Conservation (phyloP, 2,113 vertebrate genomes). For the Labrus mixtus region DNA sequence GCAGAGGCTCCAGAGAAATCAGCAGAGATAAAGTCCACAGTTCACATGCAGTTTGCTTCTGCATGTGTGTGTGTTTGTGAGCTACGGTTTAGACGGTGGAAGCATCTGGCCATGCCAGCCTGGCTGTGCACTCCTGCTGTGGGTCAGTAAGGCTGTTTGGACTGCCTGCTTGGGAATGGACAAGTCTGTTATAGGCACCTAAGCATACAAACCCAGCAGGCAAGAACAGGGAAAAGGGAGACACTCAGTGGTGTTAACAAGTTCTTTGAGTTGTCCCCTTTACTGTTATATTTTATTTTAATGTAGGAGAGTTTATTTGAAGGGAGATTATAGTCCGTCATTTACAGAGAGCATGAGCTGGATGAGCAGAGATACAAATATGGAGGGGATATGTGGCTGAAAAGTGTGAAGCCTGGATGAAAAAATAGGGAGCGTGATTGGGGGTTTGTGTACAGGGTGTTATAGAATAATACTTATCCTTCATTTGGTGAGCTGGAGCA, state of each 20-base stretch:
- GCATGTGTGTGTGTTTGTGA: background rate
- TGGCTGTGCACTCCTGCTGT: slow-evolving; percentile 58
- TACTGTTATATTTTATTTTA: slow-evolving; percentile 41
- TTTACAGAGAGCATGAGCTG: slow-evolving; percentile 40
- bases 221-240: slow-evolving; percentile 57
- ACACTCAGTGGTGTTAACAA: slow-evolving; percentile 40
- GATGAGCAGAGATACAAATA: slow-evolving; percentile 50
- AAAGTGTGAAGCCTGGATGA: slow-evolving; percentile 40
- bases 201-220: slow-evolving; percentile 66
- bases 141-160: slow-evolving; percentile 68
- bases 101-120: slow-evolving; percentile 63
- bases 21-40: background rate
- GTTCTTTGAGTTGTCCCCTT: slow-evolving; percentile 32
- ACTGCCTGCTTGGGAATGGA: slow-evolving; percentile 60
- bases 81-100: slow-evolving; percentile 40
- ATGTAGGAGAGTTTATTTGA: slow-evolving; percentile 30
- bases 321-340: slow-evolving; percentile 40
- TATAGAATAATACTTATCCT: slow-evolving; percentile 49
- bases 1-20: slow-evolving; percentile 20
- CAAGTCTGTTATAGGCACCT: slow-evolving; percentile 68
- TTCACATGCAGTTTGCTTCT: background rate
- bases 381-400: slow-evolving; percentile 29
- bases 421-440: slow-evolving; percentile 20
- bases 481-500: slow-evolving; percentile 47
- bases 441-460: slow-evolving; percentile 12